Evolutionary conservation across 2,797 vertebrate genomes (phyloP), one percentile per base, ranked within the genome.

Genomic region (Ctenochaetus hawaiiensis): DNA sequence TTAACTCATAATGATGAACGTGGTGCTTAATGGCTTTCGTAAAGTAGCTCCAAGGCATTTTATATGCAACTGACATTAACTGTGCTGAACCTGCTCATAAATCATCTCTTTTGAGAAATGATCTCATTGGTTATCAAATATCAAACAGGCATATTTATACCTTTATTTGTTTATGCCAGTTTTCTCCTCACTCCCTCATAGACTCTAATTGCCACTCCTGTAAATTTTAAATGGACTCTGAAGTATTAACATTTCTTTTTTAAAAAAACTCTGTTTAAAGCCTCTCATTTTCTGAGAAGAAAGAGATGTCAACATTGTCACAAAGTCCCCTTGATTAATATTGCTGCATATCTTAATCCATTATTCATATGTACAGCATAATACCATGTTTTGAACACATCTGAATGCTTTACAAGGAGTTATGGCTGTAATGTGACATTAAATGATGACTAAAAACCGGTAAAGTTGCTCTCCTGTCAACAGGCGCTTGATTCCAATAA

Each of bases 361-460:
- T 6, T 6, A 34, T 34, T 34, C 30, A 34, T 7, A 34, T 34
- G 30, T 34, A 34, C 30, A 7, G 30, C 30, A 34, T 34, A 34
- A 5, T n/a, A 16, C 6, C 2, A 10, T 20, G 48, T 45, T 57
- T 68, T 43, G 11, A 30, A 45, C n/a, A 58, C 26, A 47, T 76
- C 17, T 72, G 49, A 73, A 60, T 22, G 20, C 7, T 18, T 64
- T 26, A 49, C 56, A 66, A 14, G 26, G 22, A 54, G 30, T 65
- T 39, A 70, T 62, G 76, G 37, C 4, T 77, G 44, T 72, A 61
- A 77, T 78, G 63, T 80, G 65, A 79, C 66, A 63, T 56, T 45
- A 47, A 73, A 30, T 22, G 45, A 87, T 74, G 70, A 83, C 56
- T 62, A 48, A 89, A 90, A 94, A 94, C 92, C 88, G 76, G 93